Percentiles rank a stretch among this genome's conserved stretches.
Evolutionary conservation across 2,888 invertebrate species (phyloP).

Genomic region (Siphonodentalium dalli): DNA sequence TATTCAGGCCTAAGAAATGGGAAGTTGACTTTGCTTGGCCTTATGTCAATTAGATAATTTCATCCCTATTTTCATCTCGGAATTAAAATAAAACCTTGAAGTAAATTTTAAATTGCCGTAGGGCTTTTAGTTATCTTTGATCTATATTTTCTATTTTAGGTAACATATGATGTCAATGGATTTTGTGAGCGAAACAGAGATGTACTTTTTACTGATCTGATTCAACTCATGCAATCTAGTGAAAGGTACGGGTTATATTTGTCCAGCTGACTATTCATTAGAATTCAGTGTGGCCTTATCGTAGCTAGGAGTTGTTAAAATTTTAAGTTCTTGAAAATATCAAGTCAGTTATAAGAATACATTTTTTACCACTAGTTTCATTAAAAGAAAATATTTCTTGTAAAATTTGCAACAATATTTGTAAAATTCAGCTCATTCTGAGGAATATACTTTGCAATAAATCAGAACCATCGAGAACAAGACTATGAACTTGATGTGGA

Average conservation of each 20-base stretch:
- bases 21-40: no score
- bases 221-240: conserved; percentile 74
- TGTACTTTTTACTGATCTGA: conserved; percentile 73
- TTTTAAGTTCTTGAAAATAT: not conserved
- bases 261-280: not conserved
- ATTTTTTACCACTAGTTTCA: no score
- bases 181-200: conserved; percentile 77
- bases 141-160: conserved; percentile 48
- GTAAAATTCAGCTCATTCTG: no score
- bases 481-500: not conserved
- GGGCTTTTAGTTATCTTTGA: not conserved
- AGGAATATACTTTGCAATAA: no score
- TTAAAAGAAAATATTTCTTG: no score
- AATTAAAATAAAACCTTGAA: no score
- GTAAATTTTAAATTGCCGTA: not conserved
- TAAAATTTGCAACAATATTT: no score
- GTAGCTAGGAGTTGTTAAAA: not conserved
- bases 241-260: conserved; percentile 67
- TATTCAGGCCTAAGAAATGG: no score
- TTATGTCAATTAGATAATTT: no score
- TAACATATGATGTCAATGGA: conserved; percentile 71
- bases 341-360: no score
- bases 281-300: not conserved
- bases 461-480: no score
- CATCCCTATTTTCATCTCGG: no score